A percentile compares a stretch with the other conserved stretches of the same genome.
Evolutionary conservation across 2,888 invertebrate genomes (phyloP).

Genomic region (Hedychridium roseum): DNA sequence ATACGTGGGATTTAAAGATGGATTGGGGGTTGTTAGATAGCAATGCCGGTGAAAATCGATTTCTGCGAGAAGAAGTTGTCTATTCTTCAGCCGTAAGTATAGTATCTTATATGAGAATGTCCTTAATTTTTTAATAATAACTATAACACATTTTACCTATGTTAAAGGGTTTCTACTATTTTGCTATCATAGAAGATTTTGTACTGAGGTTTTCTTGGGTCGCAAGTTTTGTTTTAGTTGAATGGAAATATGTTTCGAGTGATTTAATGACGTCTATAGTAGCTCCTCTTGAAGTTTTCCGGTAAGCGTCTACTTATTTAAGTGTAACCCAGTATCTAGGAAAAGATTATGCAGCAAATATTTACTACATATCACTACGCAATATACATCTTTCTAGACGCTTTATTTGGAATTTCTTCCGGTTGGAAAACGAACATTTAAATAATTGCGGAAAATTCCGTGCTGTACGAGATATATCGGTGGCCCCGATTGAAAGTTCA

Average conservation of each 20-base stretch:
- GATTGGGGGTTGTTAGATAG: slow-evolving; percentile 98
- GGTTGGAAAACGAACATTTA: slow-evolving; percentile 97
- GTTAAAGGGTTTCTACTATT: slow-evolving; percentile 90
- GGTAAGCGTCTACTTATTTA: slow-evolving; percentile 69
- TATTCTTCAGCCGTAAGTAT: slow-evolving; percentile 85
- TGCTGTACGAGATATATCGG: slow-evolving; percentile 96
- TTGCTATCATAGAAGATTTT: slow-evolving; percentile 95
- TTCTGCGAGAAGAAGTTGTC: slow-evolving; percentile 93
- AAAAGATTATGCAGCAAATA: no score
- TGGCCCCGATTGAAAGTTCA: slow-evolving; percentile 91
- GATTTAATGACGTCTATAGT: slow-evolving; percentile 87
- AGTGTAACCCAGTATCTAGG: no score
- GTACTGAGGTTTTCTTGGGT: slow-evolving; percentile 94
- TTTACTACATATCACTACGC: no score
- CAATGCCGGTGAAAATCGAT: slow-evolving; percentile 89
- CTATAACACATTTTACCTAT: slow-evolving; percentile 21
- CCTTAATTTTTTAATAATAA: slow-evolving; percentile 7
- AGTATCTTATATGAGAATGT: background rate
- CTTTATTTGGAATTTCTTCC: slow-evolving; percentile 99
- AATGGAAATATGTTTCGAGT: slow-evolving; percentile 76
- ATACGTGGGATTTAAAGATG: slow-evolving; percentile 98
- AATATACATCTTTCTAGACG: slow-evolving; percentile 74
- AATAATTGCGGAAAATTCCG: slow-evolving; percentile 99
- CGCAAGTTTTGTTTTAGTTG: slow-evolving; percentile 83
- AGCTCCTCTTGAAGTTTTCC: slow-evolving; percentile 87